Evolutionary conservation across 2,888 invertebrate genomes (phyloP), one percentile per base, ranked within the genome.

Genomic region (Philhelius pedissequus): DNA sequence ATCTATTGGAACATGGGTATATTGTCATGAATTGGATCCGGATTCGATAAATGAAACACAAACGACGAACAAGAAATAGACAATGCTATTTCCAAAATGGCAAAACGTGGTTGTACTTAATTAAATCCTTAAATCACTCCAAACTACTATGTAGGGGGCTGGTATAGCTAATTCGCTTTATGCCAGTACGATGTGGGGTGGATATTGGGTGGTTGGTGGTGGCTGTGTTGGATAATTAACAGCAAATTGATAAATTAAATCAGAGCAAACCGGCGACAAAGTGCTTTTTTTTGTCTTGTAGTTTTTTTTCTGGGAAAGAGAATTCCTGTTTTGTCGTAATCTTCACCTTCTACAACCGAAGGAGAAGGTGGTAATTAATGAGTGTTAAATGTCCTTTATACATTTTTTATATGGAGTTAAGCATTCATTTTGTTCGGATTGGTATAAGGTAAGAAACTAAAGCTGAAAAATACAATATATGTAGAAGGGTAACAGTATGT

Each of bases 61-160:
- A n/a, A n/a, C n/a, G 64, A 62, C 50, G 22, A 74, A 60, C 35
- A 69, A 27, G 35, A 62, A 45, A 64, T 52, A 52, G 58, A 75
- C 69, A 76, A 81, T 64, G 40, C 64, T 27, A 20, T 40, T 48
- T 45, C 45, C 20, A 30, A 64, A 45, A 76, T 50, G 43, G 40
- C 52, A 45, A 73, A 83, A 83, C 81, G 64, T 69, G 69, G 64
- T 74, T 70, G 83, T 83, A 69, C 79, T 83, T 83, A 83, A 83
- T 83, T 83, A 83, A 83, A 79, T 83, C 83, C 83, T 79, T 83
- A 83, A 83, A 83, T 83, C 83, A 83, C 79, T 83, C 18, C 74
- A 64, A 66, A 74, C 56, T 64, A 64, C 22, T 13, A 5, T 64
- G 18, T 0, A 30, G 18, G 18, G 30, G 20, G 7, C 5, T 7